Conservation (phyloP, 2,888 invertebrate species). For the Agriopis leucophaearia region DNA sequence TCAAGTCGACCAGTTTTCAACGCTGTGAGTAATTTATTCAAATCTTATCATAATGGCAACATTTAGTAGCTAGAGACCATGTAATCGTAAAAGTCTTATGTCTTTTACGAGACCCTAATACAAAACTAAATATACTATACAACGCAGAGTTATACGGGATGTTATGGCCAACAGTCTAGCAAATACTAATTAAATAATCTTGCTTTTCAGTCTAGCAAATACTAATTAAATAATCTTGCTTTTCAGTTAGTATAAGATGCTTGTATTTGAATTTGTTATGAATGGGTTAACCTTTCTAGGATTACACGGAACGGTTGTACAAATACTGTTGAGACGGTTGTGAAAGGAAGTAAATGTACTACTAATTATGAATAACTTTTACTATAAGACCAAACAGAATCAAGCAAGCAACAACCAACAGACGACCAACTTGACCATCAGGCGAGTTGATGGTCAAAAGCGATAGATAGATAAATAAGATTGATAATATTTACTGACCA, state of each 20-base stretch:
- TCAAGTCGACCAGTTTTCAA: slow-evolving; percentile 31
- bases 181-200: neutral
- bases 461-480: no score
- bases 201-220: neutral
- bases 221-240: slow-evolving; percentile 4
- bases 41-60: slow-evolving; percentile 39
- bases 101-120: slow-evolving; percentile 29
- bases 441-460: no score
- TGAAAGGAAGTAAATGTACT: no score
- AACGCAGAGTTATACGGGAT: slow-evolving; percentile 8
- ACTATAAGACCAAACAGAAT: no score
- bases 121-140: slow-evolving; percentile 23
- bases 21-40: slow-evolving; percentile 44
- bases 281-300: neutral
- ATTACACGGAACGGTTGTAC: no score
- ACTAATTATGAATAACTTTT: no score
- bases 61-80: slow-evolving; percentile 34
- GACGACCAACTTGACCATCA: no score
- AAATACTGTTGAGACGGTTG: no score
- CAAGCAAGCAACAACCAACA: no score
- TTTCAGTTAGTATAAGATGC: slow-evolving; percentile 8
- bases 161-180: slow-evolving; percentile 14
- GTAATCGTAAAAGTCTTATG: slow-evolving; percentile 36
- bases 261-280: neutral
- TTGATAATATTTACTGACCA: no score